A percentile compares a stretch with the other conserved stretches of the same genome.
These are phyloP conservation scores for Holacanthus passer DNA, from an alignment of 2,113 vertebrate species.

Conservation along the genomic window DNA sequence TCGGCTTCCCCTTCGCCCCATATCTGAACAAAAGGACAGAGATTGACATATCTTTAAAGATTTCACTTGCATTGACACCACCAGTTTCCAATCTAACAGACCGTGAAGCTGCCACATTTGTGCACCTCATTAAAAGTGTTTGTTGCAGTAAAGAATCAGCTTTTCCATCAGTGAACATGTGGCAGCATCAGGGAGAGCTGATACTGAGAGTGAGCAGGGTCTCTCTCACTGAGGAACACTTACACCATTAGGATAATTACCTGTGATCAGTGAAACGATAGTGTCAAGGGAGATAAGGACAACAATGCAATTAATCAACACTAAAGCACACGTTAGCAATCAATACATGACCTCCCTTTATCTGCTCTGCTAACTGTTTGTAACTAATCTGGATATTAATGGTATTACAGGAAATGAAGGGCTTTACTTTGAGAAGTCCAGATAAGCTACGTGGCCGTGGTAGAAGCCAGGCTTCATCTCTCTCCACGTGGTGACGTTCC, in stretches of 20 bases:
- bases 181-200: conserved; percentile 10
- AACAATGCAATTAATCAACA: conserved; percentile 75
- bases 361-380: conserved; percentile 56
- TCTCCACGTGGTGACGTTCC: conserved; percentile 95
- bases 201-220: conserved; percentile 27
- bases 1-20: conserved; percentile 91
- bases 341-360: conserved; percentile 61
- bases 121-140: not conserved
- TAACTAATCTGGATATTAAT: conserved; percentile 71
- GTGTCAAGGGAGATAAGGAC: conserved; percentile 65
- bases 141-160: conserved; percentile 20
- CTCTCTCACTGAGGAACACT: conserved; percentile 45
- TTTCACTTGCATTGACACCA: not conserved
- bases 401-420: conserved; percentile 57
- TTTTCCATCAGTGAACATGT: conserved; percentile 19
- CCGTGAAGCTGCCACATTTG: not conserved
- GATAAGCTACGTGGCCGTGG: conserved; percentile 94
- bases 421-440: conserved; percentile 97
- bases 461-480: conserved; percentile 98
- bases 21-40: conserved; percentile 84
- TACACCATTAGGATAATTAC: conserved; percentile 71
- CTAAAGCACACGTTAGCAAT: conserved; percentile 55
- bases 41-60: not conserved
- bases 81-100: not conserved
- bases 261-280: conserved; percentile 65